Base-by-base conservation (phyloP, 2,888 invertebrate species). In the Oscheius sp. region DNA sequence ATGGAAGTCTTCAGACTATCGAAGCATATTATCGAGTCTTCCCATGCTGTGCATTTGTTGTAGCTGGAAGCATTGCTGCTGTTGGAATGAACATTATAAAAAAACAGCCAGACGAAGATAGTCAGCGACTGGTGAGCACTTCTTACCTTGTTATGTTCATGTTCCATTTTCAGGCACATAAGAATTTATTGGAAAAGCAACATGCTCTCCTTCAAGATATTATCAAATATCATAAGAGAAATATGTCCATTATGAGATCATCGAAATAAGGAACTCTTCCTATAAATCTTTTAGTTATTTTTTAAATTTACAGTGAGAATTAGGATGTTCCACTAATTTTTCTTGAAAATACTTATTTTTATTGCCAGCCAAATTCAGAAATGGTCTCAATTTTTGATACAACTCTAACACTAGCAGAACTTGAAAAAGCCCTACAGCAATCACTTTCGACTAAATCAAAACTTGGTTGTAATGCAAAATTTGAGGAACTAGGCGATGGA, bases 111-210 rank as follows among this genome's bases (percentile, higher is more conserved):
- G 59, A 59, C 16, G 63, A 63, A 21, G 45, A 49, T 6, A 29
- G 18, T 18, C 52, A 66, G 52, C 12, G 52, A 55, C 21, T 41
- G 55, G 45, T 41, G 1, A 53, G 23, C n/a, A n/a, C n/a, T n/a
- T 1, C 23, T 29, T 1, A 35, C 52, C 18, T 64, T 46, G 25
- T 49, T 45, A 52, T 64, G 0, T 29, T 52, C n/a, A 63, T 13
- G n/a, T n/a, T 9, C 35, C 16, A 41, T 12, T 12, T 72, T 72
- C 18, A 70, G 70, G 71, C 71, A 16, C 43, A 63, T n/a, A 52
- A 52, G 12, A 63, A 18, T n/a, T 25, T 72, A 16, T n/a, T 41
- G n/a, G 71, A 72, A 43, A 72, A 72, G n/a, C 71, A 72, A n/a
- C 43, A 52, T n/a, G 45, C 46, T 25, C 21, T 72, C n/a, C 27